Evolutionary conservation across 2,888 invertebrate genomes (phyloP), one percentile per base, ranked within the genome.

Genomic region (Torymus texanus): DNA sequence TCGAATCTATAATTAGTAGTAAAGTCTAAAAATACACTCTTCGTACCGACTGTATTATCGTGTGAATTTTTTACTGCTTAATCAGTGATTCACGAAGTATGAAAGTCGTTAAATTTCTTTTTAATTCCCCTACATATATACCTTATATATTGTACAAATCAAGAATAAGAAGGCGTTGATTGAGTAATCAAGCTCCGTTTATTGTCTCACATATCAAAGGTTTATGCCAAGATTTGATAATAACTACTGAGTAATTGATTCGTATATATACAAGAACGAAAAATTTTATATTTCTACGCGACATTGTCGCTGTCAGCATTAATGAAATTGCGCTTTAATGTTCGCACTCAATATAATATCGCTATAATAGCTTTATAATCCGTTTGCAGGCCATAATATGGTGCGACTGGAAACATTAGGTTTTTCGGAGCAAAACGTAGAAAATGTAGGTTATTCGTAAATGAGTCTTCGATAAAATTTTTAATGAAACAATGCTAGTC

Each of bases 1-100:
- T 41, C n/a, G 65, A 65, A 65, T 74, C 73, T 74, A 65, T 65
- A 74, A 74, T 56, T 74, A 74, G 29, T 11, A 2, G 16, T 41
- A 41, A 16, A 18, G 63, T 18, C n/a, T 65, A 74, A 65, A 74
- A 65, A 74, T 74, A 74, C 50, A 55, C n/a, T n/a, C 41, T 41
- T 71, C n/a, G 18, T 62, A 29, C 41, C 21, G 21, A 29, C 62
- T 11, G 2, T 62, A 72, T 62, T 41, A 55, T 16, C 0, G 29
- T 16, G 10, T 55, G 24, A 61, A 71, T 61, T 71, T 24, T 53
- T n/a, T 55, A 8, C 24, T 12, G 51, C 24, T 50, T 51, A 66
- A 56, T 56, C 65, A 66, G 56, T 66, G 58, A 74, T 65, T 66
- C 65, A 58, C 50, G 13, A 59, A 24, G 21, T 14, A 14, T 16